Base-by-base conservation (phyloP, 2,888 invertebrate genomes). In the Agrochola macilenta region DNA sequence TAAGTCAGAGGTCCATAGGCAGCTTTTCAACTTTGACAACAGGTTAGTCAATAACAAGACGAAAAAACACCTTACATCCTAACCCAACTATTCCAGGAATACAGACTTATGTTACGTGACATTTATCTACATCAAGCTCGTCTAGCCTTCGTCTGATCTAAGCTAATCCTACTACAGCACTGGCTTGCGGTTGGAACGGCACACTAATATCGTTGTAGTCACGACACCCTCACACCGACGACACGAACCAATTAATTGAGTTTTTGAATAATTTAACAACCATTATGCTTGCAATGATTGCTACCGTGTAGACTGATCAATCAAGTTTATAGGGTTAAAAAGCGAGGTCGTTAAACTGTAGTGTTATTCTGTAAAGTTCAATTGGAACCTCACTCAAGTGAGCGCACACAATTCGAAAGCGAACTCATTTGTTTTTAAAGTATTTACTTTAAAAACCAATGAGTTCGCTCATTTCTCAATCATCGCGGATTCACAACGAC, bases 241-340 rank as follows among this genome's bases (percentile, higher is more conserved):
- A 54, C 61, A 74, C 54, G 35, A 63, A n/a, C 52, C 12, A 54
- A 72, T 81, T 35, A 54, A 54, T 54, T 23, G 14, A 26, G 23
- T 54, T 35, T 35, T 9, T 72, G n/a, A 72, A 80, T 73, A 46
- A 61, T 54, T 52, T 43, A 76, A 46, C 52, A 9, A 52, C 17
- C 30, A 60, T 43, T 26, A 39, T 0, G 39, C 46, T 23, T 79
- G 20, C 49, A 52, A 1, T 30, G 12, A 66, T 12, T 39, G 49
- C 57, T 68, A 20, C 39, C 20, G 9, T 52, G 43, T 14, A 5
- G 26, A 14, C 9, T 14, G 30, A 23, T 63, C n/a, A 30, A 39
- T 58, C 7, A 79, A 30, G 4, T 39, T 68, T 46, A 17, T 7
- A 30, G 0, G 20, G 14, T 20, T 20, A n/a, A 30, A 46, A 26